Evolutionary conservation across 2,113 vertebrate genomes (phyloP), one percentile per base, ranked within the genome.

Genomic region (Pipa parva): DNA sequence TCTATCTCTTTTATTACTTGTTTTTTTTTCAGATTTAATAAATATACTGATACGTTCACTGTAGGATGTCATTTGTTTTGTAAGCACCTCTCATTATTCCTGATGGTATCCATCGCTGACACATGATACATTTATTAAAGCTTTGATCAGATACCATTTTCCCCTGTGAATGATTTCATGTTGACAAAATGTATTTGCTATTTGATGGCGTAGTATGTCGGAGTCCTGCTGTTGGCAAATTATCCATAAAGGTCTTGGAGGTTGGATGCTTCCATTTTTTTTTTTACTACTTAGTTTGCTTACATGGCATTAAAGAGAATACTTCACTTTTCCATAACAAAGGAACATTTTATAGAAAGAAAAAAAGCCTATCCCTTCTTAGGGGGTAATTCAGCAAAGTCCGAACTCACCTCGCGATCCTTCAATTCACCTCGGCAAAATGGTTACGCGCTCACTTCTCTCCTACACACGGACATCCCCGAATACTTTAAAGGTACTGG

Each of bases 191-290:
- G 79, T 81, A 75, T 80, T 90, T 85, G 84, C 75, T 79, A 76
- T 84, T 80, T 82, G 80, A 84, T 80, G 75, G 76, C 37, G n/a
- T 80, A 71, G 82, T 64, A 73, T 81, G 63, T 1, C 0, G 67
- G 74, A 49, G 64, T 72, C 87, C 85, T 63, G 83, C 87, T 90
- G 86, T 90, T 87, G 84, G 78, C 85, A 90, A n/a, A 86, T 86
- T 87, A 86, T 80, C 84, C 85, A 77, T 87, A 80, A 82, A 77
- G 85, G 87, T 29, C 25, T 52, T 89, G 39, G 6, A n/a, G 13
- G 39, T n/a, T 42, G 39, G 39, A 13, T n/a, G n/a, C 39, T 5
- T 42, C 39, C 29, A 31, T 6, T 31, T 10, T 17, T n/a, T 42
- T 42, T 42, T 3, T 49, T 49, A 24, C 46, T 20, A 4, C 6